Base-by-base conservation (phyloP, 2,888 invertebrate genomes). In the Harpalus rubripes region DNA sequence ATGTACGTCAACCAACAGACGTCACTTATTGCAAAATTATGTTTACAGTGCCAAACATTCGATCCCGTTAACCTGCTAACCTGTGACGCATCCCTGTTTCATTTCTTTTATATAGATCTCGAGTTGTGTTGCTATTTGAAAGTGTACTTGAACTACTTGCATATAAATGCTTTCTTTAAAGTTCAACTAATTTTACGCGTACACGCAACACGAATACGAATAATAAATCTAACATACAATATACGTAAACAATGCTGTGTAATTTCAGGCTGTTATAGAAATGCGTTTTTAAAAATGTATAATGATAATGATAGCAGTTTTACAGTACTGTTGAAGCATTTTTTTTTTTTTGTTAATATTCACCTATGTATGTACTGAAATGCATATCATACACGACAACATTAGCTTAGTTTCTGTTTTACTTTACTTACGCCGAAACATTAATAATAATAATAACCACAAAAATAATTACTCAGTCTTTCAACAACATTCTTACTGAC, bases 101-200 rank as follows among this genome's bases (percentile, higher is more conserved):
- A 52, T 52, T 52, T 52, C 44, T 52, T 52, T 52, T 52, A 52
- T 52, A 52, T 52, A 52, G 44, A 10, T 52, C 44, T 10, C 12
- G 2, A 2, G 12, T 52, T 52, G 44, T 52, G 44, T 52, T 61
- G 59, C 16, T 61, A 61, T 63, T 63, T 22, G 26, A 63, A 26
- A 22, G 26, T 61, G 63, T 63, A 22, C 63, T 63, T 63, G 63
- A 63, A 63, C 63, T 63, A 63, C 63, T 63, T 63, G 63, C 22
- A 63, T 22, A 63, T 12, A 63, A 63, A 63, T 26, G 26, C 1
- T 63, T 63, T 18, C 12, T 63, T 63, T 63, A 63, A 63, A 63
- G 63, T 63, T 63, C 63, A 10, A 12, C 26, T 63, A 63, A 63
- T 63, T 63, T 63, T 63, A 63, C 26, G 18, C 63, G 26, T 63